phyloP scores from a whole-genome alignment of 2,888 invertebrate genomes.

The Drosophila tanythrix region DNA sequence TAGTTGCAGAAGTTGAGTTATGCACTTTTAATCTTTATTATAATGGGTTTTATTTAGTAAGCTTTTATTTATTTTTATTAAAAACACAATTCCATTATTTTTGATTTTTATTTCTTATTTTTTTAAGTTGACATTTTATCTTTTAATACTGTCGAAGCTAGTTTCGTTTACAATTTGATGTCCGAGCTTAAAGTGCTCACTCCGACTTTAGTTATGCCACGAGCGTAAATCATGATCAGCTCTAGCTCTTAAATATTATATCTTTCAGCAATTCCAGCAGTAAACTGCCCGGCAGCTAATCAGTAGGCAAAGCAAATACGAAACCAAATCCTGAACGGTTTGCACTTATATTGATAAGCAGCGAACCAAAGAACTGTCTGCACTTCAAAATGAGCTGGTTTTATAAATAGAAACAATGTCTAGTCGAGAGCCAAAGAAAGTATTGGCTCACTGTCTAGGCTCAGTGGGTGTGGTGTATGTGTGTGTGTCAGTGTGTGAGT shows the following conservation, averaged over 20 bases:
- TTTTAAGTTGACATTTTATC: not conserved
- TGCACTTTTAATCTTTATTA: not conserved
- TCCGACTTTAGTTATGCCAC: not conserved
- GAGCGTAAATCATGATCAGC: not conserved
- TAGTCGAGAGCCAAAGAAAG: conserved; percentile 45
- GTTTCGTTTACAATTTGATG: not conserved
- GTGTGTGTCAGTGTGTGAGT: conserved; percentile 21
- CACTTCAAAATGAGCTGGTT: conserved; percentile 34
- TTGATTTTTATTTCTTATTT: not conserved
- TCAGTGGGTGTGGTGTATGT: conserved; percentile 35
- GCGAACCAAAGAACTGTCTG: conserved; percentile 9
- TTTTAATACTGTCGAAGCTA: rapidly evolving
- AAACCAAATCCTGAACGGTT: conserved; percentile 31
- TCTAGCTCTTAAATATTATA: not conserved
- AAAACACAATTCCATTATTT: not conserved
- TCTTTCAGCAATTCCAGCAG: not conserved
- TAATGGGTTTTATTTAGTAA: not conserved
- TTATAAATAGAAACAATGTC: conserved; percentile 57
- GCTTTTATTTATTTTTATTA: not conserved
- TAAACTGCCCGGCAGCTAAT: not conserved
- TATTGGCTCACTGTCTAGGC: conserved; percentile 24
- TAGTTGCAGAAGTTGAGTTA: not conserved
- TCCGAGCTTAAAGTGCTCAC: too few species aligned
- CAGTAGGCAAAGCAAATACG: conserved; percentile 18
- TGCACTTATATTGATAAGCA: conserved; percentile 24